Evolutionary conservation across 2,797 vertebrate species (phyloP), one percentile per base, ranked within the genome.

Genomic region (Vireo griseus): DNA sequence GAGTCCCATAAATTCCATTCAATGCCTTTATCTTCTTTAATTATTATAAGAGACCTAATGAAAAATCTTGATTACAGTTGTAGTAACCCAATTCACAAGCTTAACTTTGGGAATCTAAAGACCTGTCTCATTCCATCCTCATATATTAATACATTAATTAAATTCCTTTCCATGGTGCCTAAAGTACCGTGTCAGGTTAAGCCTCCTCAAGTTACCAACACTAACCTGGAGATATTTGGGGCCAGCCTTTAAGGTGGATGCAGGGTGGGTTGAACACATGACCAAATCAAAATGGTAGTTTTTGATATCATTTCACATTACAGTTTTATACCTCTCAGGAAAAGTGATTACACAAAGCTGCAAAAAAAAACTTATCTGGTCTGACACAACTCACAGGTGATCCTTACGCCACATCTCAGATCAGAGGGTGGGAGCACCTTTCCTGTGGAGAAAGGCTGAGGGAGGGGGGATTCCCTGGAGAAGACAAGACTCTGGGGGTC

Each of bases 11-110:
- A 92, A 63, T 54, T 33, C 35, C 44, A 35, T 25, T 76, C 29
- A 29, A 12, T 45, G 7, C 42, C 26, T 84, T 86, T 51, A 66
- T 3, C 6, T 65, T 8, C 8, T 54, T 42, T 66, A 71, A 65
- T 87, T 87, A 57, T 11, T 54, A 11, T 31, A 40, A 62, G 28
- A 57, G 5, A 50, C 10, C 4, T 50, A 92, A 44, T 29, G 42
- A 89, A 77, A 91, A 35, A 15, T 80, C 55, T 85, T 91, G 4
- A 61, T 79, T 72, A 58, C 19, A 54, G 51, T 62, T 81, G 16
- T 16, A 82, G 63, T 22, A 48, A 65, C 19, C 5, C 5, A 79
- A 12, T 52, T 78, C 39, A 79, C 31, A 79, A 52, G 4, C 31
- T 24, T 68, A 73, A 79, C 22, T 55, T 26, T n/a, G 22, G 22